Percentiles rank a stretch among this genome's conserved stretches.
These are phyloP conservation scores for Ceratosolen fusciceps DNA, from an alignment of 1,140 invertebrate species.

Conservation along the genomic window DNA sequence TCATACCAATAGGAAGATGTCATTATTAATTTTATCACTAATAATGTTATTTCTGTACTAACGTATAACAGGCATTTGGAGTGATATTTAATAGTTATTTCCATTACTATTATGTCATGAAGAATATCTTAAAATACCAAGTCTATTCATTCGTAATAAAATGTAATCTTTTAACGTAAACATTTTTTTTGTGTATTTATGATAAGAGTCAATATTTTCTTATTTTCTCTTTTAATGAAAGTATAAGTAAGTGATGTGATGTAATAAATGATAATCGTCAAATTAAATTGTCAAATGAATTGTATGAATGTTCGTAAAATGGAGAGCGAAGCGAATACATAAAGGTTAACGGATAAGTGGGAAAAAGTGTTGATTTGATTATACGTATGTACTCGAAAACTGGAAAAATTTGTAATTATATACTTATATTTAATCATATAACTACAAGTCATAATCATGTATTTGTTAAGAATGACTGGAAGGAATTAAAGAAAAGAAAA, in stretches of 20 bases:
- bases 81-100: too few species aligned
- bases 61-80: neutral
- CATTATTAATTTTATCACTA: neutral
- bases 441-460: conserved; percentile 42
- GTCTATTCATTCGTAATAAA: conserved; percentile 37
- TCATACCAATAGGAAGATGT: conserved; percentile 4
- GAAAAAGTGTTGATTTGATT: conserved; percentile 6
- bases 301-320: neutral
- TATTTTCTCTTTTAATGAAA: conserved; percentile 22
- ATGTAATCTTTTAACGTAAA: conserved; percentile 26
- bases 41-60: conserved; percentile 7
- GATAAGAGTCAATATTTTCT: conserved; percentile 34
- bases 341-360: neutral
- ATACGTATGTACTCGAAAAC: conserved; percentile 14
- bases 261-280: too few species aligned
- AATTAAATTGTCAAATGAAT: too few species aligned
- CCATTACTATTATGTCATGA: too few species aligned
- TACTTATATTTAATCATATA: conserved; percentile 27
- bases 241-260: neutral
- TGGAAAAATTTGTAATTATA: conserved; percentile 16
- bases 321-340: neutral
- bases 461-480: conserved; percentile 1
- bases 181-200: conserved; percentile 14
- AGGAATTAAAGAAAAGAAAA: conserved; percentile 27
- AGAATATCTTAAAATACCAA: too few species aligned